phyloP scores from a whole-genome alignment of 2,113 vertebrate genomes.

The Chinchilla lanigera region DNA sequence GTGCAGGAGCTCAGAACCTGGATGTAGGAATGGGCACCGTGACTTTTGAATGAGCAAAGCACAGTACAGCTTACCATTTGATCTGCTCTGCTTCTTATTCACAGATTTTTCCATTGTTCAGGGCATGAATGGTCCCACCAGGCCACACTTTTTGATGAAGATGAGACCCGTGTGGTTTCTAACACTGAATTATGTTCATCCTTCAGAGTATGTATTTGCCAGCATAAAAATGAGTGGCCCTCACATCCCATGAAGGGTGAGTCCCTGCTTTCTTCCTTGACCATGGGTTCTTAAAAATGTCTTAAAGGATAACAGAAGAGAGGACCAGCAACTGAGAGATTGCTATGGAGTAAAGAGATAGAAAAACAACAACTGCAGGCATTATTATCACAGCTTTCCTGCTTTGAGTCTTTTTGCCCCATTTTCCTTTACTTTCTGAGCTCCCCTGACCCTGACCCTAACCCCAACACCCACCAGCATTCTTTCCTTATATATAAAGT shows the following conservation, averaged over 20 bases:
- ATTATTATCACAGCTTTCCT: not conserved
- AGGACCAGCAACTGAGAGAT: not conserved
- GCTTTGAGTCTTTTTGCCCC: not conserved
- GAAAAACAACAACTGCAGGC: not conserved
- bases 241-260: not conserved
- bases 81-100: not conserved
- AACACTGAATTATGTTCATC: too few relatives aligned
- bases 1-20: rapidly evolving
- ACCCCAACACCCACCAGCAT: not conserved
- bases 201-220: not conserved
- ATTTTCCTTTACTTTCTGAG: not conserved
- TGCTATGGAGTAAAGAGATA: not conserved
- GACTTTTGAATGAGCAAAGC: not conserved
- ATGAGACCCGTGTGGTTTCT: not conserved
- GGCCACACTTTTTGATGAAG: not conserved
- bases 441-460: not conserved
- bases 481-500: not conserved
- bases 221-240: rapidly evolving
- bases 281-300: not conserved
- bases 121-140: not conserved
- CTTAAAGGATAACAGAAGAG: not conserved
- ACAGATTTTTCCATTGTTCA: rapidly evolving
- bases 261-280: not conserved
- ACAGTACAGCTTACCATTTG: not conserved
- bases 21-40: rapidly evolving